Percentiles rank a stretch among this genome's conserved stretches.
Conservation (phyloP, 2,797 vertebrate species). For the Telmatherina bonti region DNA sequence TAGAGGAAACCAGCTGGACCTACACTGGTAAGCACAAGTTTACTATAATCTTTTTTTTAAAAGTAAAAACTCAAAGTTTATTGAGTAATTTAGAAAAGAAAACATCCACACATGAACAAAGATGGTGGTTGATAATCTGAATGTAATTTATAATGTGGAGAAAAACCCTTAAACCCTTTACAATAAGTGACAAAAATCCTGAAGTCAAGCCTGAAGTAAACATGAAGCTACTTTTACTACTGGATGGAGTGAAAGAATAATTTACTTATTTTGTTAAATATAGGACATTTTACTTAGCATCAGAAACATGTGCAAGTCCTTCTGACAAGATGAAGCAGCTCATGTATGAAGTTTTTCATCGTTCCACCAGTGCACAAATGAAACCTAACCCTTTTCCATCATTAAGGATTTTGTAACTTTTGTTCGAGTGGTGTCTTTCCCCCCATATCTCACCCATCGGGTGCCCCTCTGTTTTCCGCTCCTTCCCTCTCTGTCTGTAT, state of each 20-base stretch:
- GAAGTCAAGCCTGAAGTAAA: background rate
- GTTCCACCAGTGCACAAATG: background rate
- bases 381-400: constrained; percentile 6
- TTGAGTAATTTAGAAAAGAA: background rate
- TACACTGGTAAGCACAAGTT: constrained; percentile 76
- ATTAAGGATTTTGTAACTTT: constrained; percentile 6
- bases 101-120: background rate
- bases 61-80: background rate
- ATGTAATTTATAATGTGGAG: background rate
- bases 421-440: constrained; percentile 13
- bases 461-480: constrained; percentile 42
- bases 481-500: constrained; percentile 56
- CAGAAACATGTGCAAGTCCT: background rate
- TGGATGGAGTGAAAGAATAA: too few species aligned
- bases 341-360: background rate
- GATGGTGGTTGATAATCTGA: background rate
- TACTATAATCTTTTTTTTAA: background rate
- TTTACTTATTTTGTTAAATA: background rate
- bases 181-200: constrained; percentile 4
- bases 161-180: constrained; percentile 5
- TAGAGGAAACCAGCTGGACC: constrained; percentile 74
- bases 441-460: constrained; percentile 25
- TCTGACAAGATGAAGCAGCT: background rate
- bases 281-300: background rate
- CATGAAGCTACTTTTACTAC: background rate